Evolutionary conservation across 2,113 vertebrate species (phyloP).

Genomic region (Leucosticte australis): DNA sequence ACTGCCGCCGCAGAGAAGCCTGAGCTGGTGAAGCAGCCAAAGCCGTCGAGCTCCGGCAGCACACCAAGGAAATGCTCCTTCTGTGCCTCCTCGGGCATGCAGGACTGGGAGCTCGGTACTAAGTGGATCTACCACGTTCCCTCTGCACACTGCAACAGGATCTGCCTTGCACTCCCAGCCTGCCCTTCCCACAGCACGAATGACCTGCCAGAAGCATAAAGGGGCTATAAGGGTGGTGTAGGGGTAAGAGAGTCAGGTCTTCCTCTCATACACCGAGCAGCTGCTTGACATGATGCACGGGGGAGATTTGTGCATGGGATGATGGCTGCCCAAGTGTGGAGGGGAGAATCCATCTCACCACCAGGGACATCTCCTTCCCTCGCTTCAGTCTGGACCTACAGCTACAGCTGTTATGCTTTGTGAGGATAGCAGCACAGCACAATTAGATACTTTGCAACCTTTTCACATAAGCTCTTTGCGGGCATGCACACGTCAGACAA

Average conservation of each 20-base stretch:
- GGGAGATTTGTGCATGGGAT: neutral
- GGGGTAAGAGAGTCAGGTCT: neutral
- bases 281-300: neutral
- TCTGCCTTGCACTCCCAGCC: neutral
- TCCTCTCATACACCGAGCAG: neutral
- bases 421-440: neutral
- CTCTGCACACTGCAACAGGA: neutral
- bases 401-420: neutral
- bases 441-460: neutral
- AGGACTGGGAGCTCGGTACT: neutral
- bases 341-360: neutral
- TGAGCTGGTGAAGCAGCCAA: neutral
- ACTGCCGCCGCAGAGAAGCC: accelerated
- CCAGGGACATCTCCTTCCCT: neutral
- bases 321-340: neutral
- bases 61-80: neutral
- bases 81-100: neutral
- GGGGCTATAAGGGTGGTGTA: neutral
- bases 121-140: accelerated
- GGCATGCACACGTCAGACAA: accelerated
- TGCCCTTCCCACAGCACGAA: accelerated
- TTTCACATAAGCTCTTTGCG: neutral
- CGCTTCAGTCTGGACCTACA: neutral
- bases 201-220: neutral
- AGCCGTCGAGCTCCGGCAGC: neutral